Conservation (phyloP, 2,888 invertebrate genomes). For the Stenurella melanura region DNA sequence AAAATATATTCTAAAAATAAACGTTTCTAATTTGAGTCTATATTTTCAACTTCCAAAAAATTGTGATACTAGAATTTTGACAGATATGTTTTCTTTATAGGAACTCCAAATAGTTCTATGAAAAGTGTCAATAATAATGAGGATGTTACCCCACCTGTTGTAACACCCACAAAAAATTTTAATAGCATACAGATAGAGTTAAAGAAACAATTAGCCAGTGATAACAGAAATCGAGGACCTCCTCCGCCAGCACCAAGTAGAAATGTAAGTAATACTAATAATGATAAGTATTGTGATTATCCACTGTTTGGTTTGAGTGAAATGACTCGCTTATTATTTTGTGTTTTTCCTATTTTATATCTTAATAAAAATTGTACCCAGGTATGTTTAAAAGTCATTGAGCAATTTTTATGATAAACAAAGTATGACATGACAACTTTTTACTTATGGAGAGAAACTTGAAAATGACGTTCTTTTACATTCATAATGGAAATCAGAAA, state of each 20-base stretch:
- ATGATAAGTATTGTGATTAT: neutral
- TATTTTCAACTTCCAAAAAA: neutral
- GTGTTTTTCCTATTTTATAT: too few relatives aligned
- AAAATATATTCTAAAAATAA: constrained; percentile 20
- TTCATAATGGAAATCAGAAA: too few relatives aligned
- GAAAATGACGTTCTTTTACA: too few relatives aligned
- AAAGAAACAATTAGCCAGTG: constrained; percentile 69
- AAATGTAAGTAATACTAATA: constrained; percentile 64
- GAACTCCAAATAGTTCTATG: constrained; percentile 9
- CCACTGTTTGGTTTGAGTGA: neutral
- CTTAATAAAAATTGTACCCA: too few relatives aligned
- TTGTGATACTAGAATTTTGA: neutral
- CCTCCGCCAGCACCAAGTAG: constrained; percentile 87
- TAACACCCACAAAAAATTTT: constrained; percentile 63
- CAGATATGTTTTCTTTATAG: constrained; percentile 10
- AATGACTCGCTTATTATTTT: neutral
- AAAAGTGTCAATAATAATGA: constrained; percentile 39
- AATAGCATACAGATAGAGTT: constrained; percentile 69
- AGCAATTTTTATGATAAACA: too few relatives aligned
- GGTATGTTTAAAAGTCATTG: too few relatives aligned
- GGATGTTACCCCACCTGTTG: constrained; percentile 39
- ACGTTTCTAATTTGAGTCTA: constrained; percentile 16
- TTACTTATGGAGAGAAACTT: too few relatives aligned
- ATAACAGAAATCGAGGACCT: constrained; percentile 75
- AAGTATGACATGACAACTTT: too few relatives aligned